Evolutionary conservation across 2,888 invertebrate species (phyloP).

Genomic region (Drosophila greeni): DNA sequence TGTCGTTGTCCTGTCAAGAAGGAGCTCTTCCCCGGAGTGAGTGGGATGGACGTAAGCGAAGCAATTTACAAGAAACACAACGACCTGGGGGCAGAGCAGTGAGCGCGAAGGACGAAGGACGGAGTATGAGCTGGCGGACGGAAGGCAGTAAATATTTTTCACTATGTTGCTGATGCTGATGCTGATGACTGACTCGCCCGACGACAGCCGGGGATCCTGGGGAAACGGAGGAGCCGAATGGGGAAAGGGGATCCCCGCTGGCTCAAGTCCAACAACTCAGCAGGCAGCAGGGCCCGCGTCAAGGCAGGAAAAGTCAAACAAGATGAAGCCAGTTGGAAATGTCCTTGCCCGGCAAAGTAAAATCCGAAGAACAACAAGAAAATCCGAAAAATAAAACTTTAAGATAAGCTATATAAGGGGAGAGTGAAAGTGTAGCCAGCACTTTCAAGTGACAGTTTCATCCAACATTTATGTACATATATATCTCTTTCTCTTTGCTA

Average conservation of each 20-base stretch:
- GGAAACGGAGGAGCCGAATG: neutral
- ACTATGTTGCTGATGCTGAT: constrained; percentile 43
- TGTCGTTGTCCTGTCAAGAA: constrained; percentile 47
- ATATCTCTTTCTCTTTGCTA: constrained; percentile 19
- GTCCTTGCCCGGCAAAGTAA: constrained; percentile 38
- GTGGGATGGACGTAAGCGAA: constrained; percentile 37
- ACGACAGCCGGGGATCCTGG: constrained; percentile 34
- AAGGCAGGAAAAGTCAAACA: constrained; percentile 47
- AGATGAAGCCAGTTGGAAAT: constrained; percentile 49
- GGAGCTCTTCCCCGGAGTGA: constrained; percentile 8
- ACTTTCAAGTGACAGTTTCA: constrained; percentile 31
- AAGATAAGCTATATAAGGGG: constrained; percentile 34
- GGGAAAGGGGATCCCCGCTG: constrained; percentile 16
- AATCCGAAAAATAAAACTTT: constrained; percentile 34
- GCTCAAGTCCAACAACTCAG: constrained; percentile 46
- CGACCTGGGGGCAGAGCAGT: neutral
- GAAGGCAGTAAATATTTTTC: constrained; percentile 61
- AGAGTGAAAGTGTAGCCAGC: constrained; percentile 37
- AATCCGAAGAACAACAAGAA: constrained; percentile 25
- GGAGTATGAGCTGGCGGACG: constrained; percentile 7
- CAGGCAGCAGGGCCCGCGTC: constrained; percentile 47
- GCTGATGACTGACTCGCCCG: constrained; percentile 56
- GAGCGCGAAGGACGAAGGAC: neutral
- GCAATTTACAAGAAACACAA: constrained; percentile 45
- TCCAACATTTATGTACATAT: constrained; percentile 18